phyloP scores from a whole-genome alignment of 2,113 vertebrate genomes.

The Chrysemys picta region DNA sequence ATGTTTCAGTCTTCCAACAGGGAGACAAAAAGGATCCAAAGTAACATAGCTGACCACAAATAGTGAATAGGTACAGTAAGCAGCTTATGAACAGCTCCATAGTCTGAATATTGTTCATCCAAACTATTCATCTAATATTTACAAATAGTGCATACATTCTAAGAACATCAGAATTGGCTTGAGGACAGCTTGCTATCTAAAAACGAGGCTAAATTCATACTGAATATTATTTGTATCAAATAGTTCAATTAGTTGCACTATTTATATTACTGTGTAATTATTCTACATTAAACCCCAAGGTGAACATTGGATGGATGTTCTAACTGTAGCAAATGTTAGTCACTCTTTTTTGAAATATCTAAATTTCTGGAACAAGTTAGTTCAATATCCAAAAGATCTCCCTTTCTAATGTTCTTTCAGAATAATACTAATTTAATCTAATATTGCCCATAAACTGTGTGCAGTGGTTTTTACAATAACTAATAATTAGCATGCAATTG shows the following conservation, averaged over 20 bases:
- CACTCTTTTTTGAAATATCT: background rate
- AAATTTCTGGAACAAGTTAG: background rate
- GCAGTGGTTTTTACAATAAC: rapidly evolving
- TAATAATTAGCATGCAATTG: background rate
- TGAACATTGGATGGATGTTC: background rate
- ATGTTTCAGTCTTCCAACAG: background rate
- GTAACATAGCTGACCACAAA: background rate
- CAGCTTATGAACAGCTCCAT: background rate
- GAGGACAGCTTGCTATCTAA: background rate
- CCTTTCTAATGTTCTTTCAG: too few relatives aligned
- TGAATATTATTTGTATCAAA: background rate
- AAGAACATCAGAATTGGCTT: background rate
- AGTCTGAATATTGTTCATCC: background rate
- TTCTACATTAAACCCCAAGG: background rate
- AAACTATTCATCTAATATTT: background rate
- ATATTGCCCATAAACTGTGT: background rate
- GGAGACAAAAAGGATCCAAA: background rate
- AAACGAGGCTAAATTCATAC: background rate
- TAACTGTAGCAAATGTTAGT: too few relatives aligned
- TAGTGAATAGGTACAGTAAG: background rate
- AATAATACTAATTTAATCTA: background rate
- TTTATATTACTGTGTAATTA: background rate
- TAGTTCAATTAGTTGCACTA: background rate
- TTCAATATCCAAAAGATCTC: background rate
- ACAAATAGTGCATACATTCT: background rate